Evolutionary conservation across 2,888 invertebrate genomes (phyloP).

Genomic region (Eupithecia tripunctaria): DNA sequence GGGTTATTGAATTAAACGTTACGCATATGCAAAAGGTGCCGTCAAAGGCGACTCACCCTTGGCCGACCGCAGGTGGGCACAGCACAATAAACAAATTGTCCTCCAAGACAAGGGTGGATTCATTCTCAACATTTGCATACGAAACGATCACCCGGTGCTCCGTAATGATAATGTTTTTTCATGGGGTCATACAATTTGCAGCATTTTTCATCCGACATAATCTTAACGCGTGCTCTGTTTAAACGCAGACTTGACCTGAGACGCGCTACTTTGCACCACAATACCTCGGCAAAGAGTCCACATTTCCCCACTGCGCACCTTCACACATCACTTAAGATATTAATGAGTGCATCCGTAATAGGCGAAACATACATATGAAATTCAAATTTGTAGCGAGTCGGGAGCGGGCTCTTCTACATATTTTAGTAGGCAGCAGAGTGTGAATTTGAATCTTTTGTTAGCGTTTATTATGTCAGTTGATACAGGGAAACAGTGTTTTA

Average conservation of each 20-base stretch:
- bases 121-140: constrained; percentile 73
- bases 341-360: constrained; percentile 85
- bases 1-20: constrained; percentile 31
- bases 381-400: constrained; percentile 82
- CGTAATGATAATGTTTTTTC: constrained; percentile 81
- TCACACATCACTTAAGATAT: constrained; percentile 83
- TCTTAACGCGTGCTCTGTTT: constrained; percentile 75
- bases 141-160: constrained; percentile 72
- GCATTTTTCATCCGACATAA: constrained; percentile 79
- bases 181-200: constrained; percentile 82
- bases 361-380: constrained; percentile 84
- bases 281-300: constrained; percentile 56
- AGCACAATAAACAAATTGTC: constrained; percentile 46
- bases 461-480: constrained; percentile 75
- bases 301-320: constrained; percentile 57
- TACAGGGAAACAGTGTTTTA: constrained; percentile 70
- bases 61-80: constrained; percentile 33
- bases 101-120: constrained; percentile 36
- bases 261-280: constrained; percentile 48
- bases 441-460: constrained; percentile 85
- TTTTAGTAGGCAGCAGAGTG: constrained; percentile 84
- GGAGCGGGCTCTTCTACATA: constrained; percentile 82
- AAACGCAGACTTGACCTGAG: constrained; percentile 58
- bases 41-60: constrained; percentile 28
- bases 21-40: constrained; percentile 29